phyloP scores from a whole-genome alignment of 2,113 vertebrate genomes.

The Malurus elegans region DNA sequence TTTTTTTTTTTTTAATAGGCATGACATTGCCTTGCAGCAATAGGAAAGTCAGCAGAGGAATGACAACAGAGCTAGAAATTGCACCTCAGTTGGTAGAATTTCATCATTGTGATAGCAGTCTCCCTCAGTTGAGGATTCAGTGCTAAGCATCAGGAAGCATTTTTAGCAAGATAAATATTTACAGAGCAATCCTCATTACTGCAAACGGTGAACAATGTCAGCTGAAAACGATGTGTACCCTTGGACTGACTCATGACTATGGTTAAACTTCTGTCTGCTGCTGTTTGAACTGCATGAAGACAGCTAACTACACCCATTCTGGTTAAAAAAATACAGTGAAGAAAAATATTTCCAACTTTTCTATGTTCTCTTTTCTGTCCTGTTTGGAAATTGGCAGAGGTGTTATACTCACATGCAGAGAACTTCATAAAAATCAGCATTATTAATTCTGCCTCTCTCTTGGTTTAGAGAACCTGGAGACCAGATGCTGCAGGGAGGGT shows the following conservation, averaged over 20 bases:
- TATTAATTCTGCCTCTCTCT: constrained; percentile 14
- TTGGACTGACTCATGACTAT: not conserved
- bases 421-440: constrained; percentile 35
- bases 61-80: not conserved
- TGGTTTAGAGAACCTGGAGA: constrained; percentile 46
- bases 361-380: constrained; percentile 11
- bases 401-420: constrained; percentile 7
- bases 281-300: not conserved
- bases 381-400: constrained; percentile 29
- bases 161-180: constrained; percentile 23
- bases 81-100: not conserved
- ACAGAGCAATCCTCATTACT: not conserved
- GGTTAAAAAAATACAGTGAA: not conserved
- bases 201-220: not conserved
- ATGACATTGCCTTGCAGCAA: not conserved
- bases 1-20: not conserved
- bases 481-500: constrained; percentile 23
- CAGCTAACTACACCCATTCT: not conserved
- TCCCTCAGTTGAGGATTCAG: not conserved
- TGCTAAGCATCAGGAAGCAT: not conserved
- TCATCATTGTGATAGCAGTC: not conserved
- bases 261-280: not conserved
- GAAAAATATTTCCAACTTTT: not conserved
- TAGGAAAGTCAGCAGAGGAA: not conserved
- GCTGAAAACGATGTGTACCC: not conserved